phyloP scores from a whole-genome alignment of 2,113 vertebrate species.

The Pterocles burchelli region DNA sequence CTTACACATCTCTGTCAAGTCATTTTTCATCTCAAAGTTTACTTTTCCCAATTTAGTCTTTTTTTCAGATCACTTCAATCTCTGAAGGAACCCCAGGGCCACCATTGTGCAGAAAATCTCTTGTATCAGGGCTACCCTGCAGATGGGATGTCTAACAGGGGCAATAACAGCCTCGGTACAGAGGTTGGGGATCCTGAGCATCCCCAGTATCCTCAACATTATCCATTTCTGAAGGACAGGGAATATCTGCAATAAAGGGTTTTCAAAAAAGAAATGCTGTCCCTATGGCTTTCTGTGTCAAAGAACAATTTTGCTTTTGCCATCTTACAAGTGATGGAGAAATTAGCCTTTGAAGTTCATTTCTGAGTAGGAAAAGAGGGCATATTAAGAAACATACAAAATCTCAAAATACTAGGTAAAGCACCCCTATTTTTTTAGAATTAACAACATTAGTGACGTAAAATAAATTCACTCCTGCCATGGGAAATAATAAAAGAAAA shows the following conservation, averaged over 20 bases:
- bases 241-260: not conserved
- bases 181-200: not conserved
- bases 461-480: not conserved
- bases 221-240: not conserved
- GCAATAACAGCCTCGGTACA: not conserved
- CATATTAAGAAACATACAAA: not conserved
- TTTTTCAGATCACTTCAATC: not conserved
- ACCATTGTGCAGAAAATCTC: not conserved
- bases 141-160: not conserved
- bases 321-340: not conserved
- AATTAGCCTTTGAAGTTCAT: not conserved
- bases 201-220: too few relatives aligned
- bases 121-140: rapidly evolving
- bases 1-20: not conserved
- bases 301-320: not conserved
- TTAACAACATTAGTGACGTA: not conserved
- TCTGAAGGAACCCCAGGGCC: not conserved
- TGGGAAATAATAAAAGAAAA: not conserved
- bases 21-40: not conserved
- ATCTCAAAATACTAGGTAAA: not conserved
- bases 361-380: not conserved
- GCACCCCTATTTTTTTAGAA: not conserved
- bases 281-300: not conserved
- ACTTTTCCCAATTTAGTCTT: not conserved
- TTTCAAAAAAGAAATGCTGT: not conserved